These are phyloP conservation scores for Phocoena sinus DNA, from an alignment of 2,113 vertebrate genomes.

Conservation along the genomic window DNA sequence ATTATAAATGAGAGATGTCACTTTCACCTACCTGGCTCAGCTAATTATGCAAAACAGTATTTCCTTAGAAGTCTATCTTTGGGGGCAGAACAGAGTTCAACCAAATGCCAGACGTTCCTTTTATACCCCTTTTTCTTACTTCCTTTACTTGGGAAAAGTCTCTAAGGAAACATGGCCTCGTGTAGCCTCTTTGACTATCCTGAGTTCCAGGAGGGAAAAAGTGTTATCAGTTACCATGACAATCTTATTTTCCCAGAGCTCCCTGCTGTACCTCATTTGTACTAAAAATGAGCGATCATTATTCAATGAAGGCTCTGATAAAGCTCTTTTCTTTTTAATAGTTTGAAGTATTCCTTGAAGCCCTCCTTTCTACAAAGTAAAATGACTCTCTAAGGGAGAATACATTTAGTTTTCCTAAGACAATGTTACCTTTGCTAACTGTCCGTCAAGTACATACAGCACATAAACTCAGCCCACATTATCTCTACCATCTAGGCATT, in stretches of 20 bases:
- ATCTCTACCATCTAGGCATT: neutral
- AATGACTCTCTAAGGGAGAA: neutral
- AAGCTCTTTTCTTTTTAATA: conserved; percentile 35
- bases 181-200: neutral
- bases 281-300: conserved; percentile 36
- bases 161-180: neutral
- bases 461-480: neutral
- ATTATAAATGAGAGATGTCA: neutral
- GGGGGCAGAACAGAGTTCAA: neutral
- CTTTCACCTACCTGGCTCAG: conserved; percentile 6
- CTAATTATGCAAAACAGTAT: conserved; percentile 9
- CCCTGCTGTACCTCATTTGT: conserved; percentile 35
- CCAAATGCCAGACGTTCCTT: neutral
- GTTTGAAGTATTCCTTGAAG: neutral
- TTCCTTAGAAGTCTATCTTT: conserved; percentile 23
- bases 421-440: neutral
- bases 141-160: conserved; percentile 16
- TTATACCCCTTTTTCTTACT: neutral
- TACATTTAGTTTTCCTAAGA: neutral
- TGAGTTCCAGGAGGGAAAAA: conserved; percentile 5
- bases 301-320: conserved; percentile 27
- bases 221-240: conserved; percentile 40
- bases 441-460: neutral
- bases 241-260: conserved; percentile 48
- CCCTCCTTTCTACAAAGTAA: neutral